Percentiles rank a stretch among this genome's conserved stretches.
phyloP scores from a whole-genome alignment of 2,113 vertebrate genomes.

The Phoenicopterus ruber region DNA sequence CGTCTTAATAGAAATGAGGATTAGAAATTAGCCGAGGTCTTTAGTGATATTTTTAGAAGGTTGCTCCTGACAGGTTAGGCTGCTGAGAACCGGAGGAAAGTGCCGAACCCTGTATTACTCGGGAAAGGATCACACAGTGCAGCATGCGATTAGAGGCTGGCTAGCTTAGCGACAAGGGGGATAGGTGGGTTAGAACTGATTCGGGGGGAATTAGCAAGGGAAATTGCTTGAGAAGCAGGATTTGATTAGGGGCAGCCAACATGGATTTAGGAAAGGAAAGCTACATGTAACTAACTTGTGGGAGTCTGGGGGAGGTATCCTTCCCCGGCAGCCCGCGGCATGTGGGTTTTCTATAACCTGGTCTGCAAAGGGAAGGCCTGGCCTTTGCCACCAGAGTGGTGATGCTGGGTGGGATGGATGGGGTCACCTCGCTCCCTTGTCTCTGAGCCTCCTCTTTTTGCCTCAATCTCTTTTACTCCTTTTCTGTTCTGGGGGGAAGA shows the following conservation, averaged over 20 bases:
- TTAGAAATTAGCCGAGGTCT: slow-evolving; percentile 75
- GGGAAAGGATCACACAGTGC: slow-evolving; percentile 51
- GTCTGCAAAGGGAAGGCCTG: neutral
- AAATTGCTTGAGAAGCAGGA: slow-evolving; percentile 72
- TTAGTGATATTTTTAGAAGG: slow-evolving; percentile 76
- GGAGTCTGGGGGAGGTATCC: neutral
- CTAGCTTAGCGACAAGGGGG: slow-evolving; percentile 55
- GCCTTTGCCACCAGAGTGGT: neutral
- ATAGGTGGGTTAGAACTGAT: slow-evolving; percentile 54
- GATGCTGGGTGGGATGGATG: neutral
- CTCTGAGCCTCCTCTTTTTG: neutral
- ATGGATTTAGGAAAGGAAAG: slow-evolving; percentile 28
- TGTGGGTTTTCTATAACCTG: neutral
- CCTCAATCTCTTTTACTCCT: neutral
- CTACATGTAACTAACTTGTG: neutral
- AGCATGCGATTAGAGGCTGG: slow-evolving; percentile 50
- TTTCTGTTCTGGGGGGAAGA: neutral
- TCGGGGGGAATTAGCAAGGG: slow-evolving; percentile 63
- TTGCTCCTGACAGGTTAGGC: slow-evolving; percentile 67
- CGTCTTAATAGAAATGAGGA: slow-evolving; percentile 58
- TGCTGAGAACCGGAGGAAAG: slow-evolving; percentile 54
- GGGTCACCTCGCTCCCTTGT: neutral
- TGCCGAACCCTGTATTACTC: slow-evolving; percentile 6
- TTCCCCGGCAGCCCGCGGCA: neutral
- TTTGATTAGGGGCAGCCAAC: slow-evolving; percentile 63